phyloP scores from a whole-genome alignment of 2,797 vertebrate genomes.

The Vespertilio murinus region DNA sequence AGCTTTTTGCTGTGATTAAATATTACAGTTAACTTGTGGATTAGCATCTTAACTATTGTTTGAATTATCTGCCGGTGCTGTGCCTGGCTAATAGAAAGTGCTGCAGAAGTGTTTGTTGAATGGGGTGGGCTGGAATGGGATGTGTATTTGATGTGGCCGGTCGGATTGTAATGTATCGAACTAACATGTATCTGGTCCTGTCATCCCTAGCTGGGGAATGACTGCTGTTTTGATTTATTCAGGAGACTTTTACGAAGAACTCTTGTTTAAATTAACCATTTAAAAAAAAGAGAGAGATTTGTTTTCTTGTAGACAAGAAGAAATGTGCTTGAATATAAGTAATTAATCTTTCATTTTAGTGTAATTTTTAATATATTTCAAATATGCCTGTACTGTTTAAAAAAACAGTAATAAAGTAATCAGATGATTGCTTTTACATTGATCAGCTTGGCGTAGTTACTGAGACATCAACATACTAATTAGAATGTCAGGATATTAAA shows the following conservation, averaged over 20 bases:
- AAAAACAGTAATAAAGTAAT: conserved; percentile 44
- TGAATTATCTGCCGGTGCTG: neutral
- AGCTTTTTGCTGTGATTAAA: neutral
- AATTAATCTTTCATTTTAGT: conserved; percentile 38
- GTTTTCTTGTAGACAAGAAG: conserved; percentile 8
- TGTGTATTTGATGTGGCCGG: neutral
- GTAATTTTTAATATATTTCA: conserved; percentile 28
- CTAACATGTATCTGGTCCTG: neutral
- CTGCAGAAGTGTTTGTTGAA: neutral
- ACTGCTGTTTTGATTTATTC: conserved; percentile 28
- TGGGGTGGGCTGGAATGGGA: neutral
- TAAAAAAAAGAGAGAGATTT: neutral
- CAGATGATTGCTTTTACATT: conserved; percentile 58
- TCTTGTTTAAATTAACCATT: neutral
- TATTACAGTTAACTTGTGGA: neutral
- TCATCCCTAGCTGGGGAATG: neutral
- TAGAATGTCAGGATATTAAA: conserved; percentile 62
- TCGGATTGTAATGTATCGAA: neutral
- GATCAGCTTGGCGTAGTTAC: conserved; percentile 38
- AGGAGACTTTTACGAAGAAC: neutral
- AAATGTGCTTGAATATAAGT: neutral
- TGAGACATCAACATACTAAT: conserved; percentile 56
- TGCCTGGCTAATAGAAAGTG: neutral
- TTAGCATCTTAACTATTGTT: neutral
- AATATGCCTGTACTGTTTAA: conserved; percentile 17